Evolutionary conservation across 2,113 vertebrate species (phyloP).

Genomic region (Chlorocebus sabaeus): DNA sequence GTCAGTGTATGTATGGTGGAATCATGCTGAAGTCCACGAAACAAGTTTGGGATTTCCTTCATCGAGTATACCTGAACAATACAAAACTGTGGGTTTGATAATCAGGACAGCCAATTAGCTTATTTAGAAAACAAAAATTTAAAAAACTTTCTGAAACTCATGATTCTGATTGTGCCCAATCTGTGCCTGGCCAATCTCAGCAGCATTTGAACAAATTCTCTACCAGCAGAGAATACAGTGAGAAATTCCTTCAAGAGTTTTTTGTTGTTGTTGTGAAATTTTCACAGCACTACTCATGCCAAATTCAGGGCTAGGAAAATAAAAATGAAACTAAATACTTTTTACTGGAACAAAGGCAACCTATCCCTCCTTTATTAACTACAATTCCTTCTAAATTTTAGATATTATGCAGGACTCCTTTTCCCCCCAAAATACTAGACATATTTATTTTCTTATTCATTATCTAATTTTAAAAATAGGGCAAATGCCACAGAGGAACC

Average conservation of each 20-base stretch:
- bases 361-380: neutral
- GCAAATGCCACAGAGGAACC: neutral
- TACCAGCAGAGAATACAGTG: neutral
- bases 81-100: neutral
- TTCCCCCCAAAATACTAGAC: neutral
- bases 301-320: neutral
- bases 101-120: neutral
- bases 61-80: neutral
- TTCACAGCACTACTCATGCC: neutral
- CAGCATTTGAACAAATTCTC: neutral
- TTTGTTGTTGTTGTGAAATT: neutral
- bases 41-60: neutral
- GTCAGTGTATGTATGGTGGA: neutral
- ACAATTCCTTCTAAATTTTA: neutral
- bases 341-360: neutral
- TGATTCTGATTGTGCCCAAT: neutral
- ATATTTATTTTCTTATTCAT: neutral
- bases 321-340: neutral
- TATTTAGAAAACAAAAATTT: neutral
- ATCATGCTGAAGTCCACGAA: neutral
- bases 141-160: neutral
- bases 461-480: neutral
- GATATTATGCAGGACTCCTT: neutral
- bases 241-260: neutral
- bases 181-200: neutral